A percentile compares a stretch with the other conserved stretches of the same genome.
These are phyloP conservation scores for Lordiphosa andalusiaca DNA, from an alignment of 2,888 invertebrate species.

Conservation along the genomic window DNA sequence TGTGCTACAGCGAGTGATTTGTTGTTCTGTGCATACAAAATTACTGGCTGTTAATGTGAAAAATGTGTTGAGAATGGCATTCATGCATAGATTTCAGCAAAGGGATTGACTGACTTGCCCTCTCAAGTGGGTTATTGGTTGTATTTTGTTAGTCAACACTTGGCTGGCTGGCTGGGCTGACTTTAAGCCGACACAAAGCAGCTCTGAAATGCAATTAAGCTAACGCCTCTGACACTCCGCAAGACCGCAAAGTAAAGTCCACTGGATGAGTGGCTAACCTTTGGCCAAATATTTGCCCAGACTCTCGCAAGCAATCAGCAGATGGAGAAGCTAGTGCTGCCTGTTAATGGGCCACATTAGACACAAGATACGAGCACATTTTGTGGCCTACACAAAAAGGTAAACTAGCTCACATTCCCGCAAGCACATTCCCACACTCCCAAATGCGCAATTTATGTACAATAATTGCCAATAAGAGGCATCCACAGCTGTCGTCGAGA, in stretches of 20 bases:
- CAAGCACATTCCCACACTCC: slow-evolving; percentile 22
- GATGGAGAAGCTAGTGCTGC: slow-evolving; percentile 46
- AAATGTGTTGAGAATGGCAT: slow-evolving; percentile 62
- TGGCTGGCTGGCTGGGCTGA: slow-evolving; percentile 41
- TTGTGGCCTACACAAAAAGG: slow-evolving; percentile 53
- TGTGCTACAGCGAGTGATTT: slow-evolving; percentile 58
- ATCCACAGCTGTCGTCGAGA: slow-evolving; percentile 63
- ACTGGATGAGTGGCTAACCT: slow-evolving; percentile 50
- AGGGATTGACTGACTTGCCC: slow-evolving; percentile 10
- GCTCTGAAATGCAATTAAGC: slow-evolving; percentile 66
- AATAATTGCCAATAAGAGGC: slow-evolving; percentile 76
- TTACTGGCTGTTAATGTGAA: slow-evolving; percentile 69
- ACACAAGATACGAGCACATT: slow-evolving; percentile 60
- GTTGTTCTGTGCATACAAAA: slow-evolving; percentile 71
- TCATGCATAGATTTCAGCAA: slow-evolving; percentile 57
- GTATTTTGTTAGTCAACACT: slow-evolving; percentile 35
- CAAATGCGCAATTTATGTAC: slow-evolving; percentile 74
- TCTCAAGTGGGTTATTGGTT: neutral
- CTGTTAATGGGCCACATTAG: slow-evolving; percentile 68
- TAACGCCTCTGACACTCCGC: slow-evolving; percentile 31
- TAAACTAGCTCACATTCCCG: slow-evolving; percentile 37
- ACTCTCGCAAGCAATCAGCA: slow-evolving; percentile 39
- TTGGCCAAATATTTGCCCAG: slow-evolving; percentile 50
- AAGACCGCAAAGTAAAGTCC: slow-evolving; percentile 33
- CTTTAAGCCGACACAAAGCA: slow-evolving; percentile 71